phyloP scores from a whole-genome alignment of 2,113 vertebrate species.

The Ovibos moschatus region DNA sequence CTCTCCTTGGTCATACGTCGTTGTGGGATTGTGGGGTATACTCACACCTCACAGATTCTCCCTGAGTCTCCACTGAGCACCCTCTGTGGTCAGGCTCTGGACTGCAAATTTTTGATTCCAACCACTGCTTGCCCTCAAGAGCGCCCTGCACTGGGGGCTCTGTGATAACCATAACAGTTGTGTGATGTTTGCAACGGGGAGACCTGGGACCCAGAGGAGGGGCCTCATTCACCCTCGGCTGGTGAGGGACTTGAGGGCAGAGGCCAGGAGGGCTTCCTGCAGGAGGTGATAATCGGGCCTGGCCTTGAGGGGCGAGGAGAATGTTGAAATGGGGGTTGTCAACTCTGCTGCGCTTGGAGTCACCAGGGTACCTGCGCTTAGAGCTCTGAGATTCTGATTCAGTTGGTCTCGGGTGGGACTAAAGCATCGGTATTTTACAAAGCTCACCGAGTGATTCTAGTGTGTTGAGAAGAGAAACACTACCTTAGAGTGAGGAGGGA shows the following conservation, averaged over 20 bases:
- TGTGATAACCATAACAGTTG: accelerated
- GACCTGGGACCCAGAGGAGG: background rate
- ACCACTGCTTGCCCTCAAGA: background rate
- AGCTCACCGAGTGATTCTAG: background rate
- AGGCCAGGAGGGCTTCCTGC: background rate
- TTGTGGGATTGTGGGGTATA: accelerated
- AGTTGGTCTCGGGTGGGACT: background rate
- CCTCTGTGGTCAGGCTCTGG: background rate
- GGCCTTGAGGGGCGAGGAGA: background rate
- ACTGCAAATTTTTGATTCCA: background rate
- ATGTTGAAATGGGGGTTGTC: background rate
- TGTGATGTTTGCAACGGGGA: background rate
- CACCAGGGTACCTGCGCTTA: background rate
- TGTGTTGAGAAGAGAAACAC: background rate
- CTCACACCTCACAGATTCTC: background rate
- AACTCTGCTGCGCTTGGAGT: accelerated
- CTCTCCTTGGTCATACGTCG: background rate
- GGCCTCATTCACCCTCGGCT: background rate
- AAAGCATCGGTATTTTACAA: background rate
- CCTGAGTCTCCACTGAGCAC: background rate
- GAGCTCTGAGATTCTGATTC: background rate
- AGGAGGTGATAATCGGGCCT: background rate
- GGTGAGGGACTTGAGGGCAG: background rate
- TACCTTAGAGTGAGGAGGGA: too few relatives aligned
- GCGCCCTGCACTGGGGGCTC: accelerated